phyloP scores from a whole-genome alignment of 2,797 vertebrate genomes.

The Pempheris klunzingeri region DNA sequence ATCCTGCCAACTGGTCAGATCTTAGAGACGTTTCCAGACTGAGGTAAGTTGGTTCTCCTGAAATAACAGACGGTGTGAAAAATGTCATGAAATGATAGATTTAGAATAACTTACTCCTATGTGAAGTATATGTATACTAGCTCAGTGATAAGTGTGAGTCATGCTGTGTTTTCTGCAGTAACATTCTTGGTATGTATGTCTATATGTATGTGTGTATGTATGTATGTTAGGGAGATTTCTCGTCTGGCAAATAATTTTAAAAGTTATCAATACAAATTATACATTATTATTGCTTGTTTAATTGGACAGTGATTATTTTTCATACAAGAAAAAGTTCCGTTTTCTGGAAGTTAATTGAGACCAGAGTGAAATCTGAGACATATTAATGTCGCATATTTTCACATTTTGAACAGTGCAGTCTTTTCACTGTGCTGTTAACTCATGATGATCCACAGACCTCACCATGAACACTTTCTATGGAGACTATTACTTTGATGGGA shows the following conservation, averaged over 20 bases:
- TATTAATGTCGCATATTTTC: background rate
- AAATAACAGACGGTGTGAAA: background rate
- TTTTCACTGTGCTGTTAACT: background rate
- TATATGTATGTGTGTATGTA: too few relatives aligned
- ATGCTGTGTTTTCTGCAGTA: background rate
- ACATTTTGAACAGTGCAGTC: background rate
- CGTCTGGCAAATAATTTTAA: background rate
- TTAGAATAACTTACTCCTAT: background rate
- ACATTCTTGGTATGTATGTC: background rate
- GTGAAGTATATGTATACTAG: background rate
- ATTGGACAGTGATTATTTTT: background rate
- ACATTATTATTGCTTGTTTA: background rate
- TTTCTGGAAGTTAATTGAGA: background rate
- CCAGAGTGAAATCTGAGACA: background rate
- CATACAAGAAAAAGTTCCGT: background rate
- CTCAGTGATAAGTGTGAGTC: background rate
- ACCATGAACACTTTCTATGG: background rate
- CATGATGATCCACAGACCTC: background rate
- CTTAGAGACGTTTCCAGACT: conserved; percentile 50
- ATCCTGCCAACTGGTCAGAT: conserved; percentile 55
- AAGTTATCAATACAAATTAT: background rate
- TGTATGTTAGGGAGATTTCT: background rate
- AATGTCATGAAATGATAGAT: background rate
- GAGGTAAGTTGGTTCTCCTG: conserved; percentile 74
- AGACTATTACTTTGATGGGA: background rate